Evolutionary conservation across 1,140 invertebrate genomes (phyloP).

Genomic region (Homalodisca vitripennis): DNA sequence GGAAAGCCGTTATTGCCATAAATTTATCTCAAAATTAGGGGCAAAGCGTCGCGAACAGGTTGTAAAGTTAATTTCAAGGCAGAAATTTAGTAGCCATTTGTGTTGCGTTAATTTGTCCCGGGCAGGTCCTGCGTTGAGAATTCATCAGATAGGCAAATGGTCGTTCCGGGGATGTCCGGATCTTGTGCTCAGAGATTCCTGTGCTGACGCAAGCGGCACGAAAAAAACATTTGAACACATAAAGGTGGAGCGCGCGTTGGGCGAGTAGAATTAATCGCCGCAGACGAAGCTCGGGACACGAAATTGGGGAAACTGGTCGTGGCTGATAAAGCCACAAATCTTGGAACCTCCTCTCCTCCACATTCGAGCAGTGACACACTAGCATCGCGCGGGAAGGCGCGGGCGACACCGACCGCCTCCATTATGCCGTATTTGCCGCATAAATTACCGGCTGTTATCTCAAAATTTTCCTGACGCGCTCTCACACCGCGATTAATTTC

Average conservation of each 20-base stretch:
- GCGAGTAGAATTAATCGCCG: too few species aligned
- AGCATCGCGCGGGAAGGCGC: too few species aligned
- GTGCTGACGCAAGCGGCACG: background rate
- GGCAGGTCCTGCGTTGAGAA: background rate
- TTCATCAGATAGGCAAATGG: constrained; percentile 14
- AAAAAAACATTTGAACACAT: background rate
- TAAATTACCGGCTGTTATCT: constrained; percentile 7
- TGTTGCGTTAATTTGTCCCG: background rate
- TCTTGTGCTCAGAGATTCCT: background rate
- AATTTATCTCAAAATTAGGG: constrained; percentile 20
- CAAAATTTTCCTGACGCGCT: constrained; percentile 13
- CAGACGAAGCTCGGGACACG: background rate
- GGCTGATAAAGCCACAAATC: constrained; percentile 11
- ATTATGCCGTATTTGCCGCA: background rate
- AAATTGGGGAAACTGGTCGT: too few species aligned
- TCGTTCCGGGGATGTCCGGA: background rate
- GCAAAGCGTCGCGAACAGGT: constrained; percentile 19
- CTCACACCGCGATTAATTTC: constrained; percentile 4
- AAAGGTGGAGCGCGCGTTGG: background rate
- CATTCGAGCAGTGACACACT: background rate
- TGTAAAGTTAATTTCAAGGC: constrained; percentile 20
- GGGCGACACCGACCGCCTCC: background rate
- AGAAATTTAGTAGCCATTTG: constrained; percentile 16
- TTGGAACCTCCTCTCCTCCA: background rate
- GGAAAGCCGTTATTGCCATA: constrained; percentile 6